phyloP scores from a whole-genome alignment of 1,140 invertebrate species.

The Tetraneura akinire region DNA sequence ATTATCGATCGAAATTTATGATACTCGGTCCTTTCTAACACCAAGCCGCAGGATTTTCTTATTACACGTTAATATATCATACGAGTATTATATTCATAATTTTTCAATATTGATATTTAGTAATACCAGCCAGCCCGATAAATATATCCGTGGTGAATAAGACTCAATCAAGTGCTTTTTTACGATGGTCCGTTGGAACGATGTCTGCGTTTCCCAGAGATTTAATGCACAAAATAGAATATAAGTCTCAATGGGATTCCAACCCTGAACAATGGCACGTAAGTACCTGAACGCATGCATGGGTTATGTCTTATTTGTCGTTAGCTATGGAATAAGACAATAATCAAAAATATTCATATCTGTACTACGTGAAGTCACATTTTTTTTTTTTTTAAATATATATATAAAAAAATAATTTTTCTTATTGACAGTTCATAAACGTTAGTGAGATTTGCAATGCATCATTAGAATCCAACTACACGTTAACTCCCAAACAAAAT shows the following conservation, averaged over 20 bases:
- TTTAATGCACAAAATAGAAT: constrained; percentile 65
- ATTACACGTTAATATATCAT: no score
- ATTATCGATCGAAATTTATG: no score
- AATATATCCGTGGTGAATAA: constrained; percentile 63
- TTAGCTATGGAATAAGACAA: no score
- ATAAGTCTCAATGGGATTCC: constrained; percentile 65
- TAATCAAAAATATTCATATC: no score
- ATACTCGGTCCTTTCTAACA: no score
- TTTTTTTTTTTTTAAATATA: no score
- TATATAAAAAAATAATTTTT: not conserved
- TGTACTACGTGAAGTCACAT: no score
- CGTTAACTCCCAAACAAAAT: not conserved
- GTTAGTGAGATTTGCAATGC: constrained; percentile 23
- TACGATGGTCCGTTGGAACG: constrained; percentile 66
- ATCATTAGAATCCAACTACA: not conserved
- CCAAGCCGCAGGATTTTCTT: no score
- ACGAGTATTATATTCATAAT: no score
- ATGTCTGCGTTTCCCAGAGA: constrained; percentile 65
- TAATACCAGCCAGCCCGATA: constrained; percentile 56
- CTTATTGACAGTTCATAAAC: constrained; percentile 21
- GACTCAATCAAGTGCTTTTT: constrained; percentile 63
- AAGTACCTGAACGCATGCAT: constrained; percentile 48
- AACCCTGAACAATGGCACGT: constrained; percentile 64
- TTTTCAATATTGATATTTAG: not conserved
- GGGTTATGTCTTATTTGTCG: no score